Base-by-base conservation (phyloP, 2,888 invertebrate genomes). In the Dicyrtomina minuta region DNA sequence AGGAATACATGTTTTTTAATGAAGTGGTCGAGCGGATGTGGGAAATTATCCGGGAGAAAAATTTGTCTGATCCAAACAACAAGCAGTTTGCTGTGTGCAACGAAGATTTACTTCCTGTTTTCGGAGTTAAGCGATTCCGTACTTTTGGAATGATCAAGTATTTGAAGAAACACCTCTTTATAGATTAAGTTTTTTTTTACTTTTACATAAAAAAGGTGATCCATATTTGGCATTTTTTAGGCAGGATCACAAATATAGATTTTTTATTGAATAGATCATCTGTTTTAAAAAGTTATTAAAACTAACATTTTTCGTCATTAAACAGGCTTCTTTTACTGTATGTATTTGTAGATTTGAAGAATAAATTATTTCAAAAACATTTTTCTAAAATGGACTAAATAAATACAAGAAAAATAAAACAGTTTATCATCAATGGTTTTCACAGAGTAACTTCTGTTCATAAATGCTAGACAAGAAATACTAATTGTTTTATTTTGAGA, bases 91-190 rank as follows among this genome's bases (percentile, higher is more conserved):
- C 96, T 76, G 91, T 96, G 79, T 96, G 96, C 83, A 95, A 96
- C 81, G 93, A 92, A 66, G 91, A 94, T 65, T 84, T 96, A 49
- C 84, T 89, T 82, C 92, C 91, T 83, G 90, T 96, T 46, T 92
- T 96, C 81, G 94, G 85, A 46, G 89, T 90, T 1, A 94, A 94
- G 81, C 88, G 94, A 79, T 94, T 97, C 87, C 89, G 92, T 79
- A 93, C 93, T 67, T 96, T 96, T 80, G 96, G 94, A 74, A 96
- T 96, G 96, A 92, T 96, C 90, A 96, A 96, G 82, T 92, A 93
- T 83, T 86, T 97, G 79, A 94, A 94, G 83, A 88, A 89, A 74
- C 96, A 96, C n/a, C n/a, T n/a, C 84, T 95, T 96, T 8, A 33
- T 8, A 33, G 33, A 33, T 33, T 33, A 33, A 33, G 8, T n/a